Evolutionary conservation across 2,797 vertebrate genomes (phyloP).

Genomic region (Argentina silus): DNA sequence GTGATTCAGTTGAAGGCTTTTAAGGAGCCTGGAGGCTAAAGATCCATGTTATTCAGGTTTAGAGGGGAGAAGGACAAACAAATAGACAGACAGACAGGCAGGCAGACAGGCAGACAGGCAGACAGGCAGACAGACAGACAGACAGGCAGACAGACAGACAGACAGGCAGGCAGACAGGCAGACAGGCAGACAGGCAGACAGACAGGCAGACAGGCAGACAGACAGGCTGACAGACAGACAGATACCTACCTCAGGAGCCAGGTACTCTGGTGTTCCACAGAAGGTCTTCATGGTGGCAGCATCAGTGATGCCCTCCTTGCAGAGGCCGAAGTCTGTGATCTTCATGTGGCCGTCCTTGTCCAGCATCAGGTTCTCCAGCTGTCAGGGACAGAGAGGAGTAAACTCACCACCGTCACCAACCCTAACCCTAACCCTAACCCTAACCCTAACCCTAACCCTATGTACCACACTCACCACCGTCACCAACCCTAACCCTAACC

Average conservation of each 20-base stretch:
- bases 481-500: too few relatives aligned
- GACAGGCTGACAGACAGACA: neutral
- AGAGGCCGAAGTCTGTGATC: constrained; percentile 97
- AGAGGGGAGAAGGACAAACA: too few relatives aligned
- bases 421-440: too few relatives aligned
- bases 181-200: too few relatives aligned
- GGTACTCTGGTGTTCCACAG: constrained; percentile 96
- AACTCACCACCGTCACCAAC: too few relatives aligned
- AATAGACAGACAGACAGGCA: neutral
- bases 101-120: constrained; percentile 39
- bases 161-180: too few relatives aligned
- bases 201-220: too few relatives aligned
- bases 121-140: neutral
- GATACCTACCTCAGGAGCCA: constrained; percentile 89
- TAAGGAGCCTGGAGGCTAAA: too few relatives aligned
- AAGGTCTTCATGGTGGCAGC: constrained; percentile 99
- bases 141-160: neutral
- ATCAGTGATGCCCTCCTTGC: constrained; percentile 98
- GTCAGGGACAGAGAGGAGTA: constrained; percentile 37
- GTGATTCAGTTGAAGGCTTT: too few relatives aligned
- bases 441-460: too few relatives aligned
- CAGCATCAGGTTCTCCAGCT: constrained; percentile 98
- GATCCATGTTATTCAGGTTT: too few relatives aligned
- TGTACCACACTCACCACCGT: too few relatives aligned
- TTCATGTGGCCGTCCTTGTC: constrained; percentile 98